Percentiles rank a stretch among this genome's conserved stretches.
Evolutionary conservation across 2,113 vertebrate genomes (phyloP).

Genomic region (Passer domesticus): DNA sequence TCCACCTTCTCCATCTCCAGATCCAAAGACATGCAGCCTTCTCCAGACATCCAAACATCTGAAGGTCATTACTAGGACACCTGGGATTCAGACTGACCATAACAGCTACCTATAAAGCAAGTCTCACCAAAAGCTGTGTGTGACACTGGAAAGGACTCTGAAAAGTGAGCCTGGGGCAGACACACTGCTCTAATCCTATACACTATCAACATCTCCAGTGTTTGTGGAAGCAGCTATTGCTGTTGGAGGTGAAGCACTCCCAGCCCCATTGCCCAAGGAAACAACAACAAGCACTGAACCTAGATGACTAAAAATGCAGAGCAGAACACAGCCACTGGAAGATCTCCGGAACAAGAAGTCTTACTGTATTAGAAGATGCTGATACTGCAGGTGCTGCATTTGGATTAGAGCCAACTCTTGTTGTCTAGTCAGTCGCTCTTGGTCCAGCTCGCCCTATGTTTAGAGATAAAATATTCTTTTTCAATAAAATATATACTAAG

Average conservation of each 20-base stretch:
- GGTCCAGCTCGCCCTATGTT: slow-evolving; percentile 87
- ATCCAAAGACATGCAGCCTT: not conserved
- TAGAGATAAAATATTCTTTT: not conserved
- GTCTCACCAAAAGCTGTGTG: not conserved
- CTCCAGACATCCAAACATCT: not conserved
- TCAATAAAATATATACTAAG: not conserved
- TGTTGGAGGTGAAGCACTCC: not conserved
- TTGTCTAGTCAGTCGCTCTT: slow-evolving; percentile 92
- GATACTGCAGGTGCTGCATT: slow-evolving; percentile 96
- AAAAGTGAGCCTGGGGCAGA: not conserved
- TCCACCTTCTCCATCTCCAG: not conserved
- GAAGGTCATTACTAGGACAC: not conserved
- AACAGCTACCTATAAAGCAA: not conserved
- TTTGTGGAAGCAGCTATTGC: not conserved
- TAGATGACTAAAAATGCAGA: not conserved
- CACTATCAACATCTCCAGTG: fast-evolving
- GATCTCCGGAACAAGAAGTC: not conserved
- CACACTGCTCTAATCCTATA: not conserved
- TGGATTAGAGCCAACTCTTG: slow-evolving; percentile 93
- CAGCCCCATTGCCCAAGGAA: not conserved
- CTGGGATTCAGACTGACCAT: not conserved
- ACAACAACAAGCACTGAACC: not conserved
- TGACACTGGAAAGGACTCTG: not conserved
- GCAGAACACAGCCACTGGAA: not conserved
- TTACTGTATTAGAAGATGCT: slow-evolving; percentile 94